Evolutionary conservation across 2,888 invertebrate genomes (phyloP).

Genomic region (Perizoma affinitatum): DNA sequence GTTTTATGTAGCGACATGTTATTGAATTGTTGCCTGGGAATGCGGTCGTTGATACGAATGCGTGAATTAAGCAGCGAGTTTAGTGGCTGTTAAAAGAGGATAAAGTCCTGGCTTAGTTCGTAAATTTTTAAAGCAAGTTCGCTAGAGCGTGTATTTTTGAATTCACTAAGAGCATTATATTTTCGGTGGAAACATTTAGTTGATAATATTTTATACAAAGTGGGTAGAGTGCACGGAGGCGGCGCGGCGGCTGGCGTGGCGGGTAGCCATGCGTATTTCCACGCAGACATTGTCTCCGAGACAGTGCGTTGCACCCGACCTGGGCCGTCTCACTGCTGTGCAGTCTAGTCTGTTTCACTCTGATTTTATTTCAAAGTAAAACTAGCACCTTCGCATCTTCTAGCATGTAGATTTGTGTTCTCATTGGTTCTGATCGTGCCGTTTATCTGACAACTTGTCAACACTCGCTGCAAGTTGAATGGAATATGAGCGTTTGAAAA

Average conservation of each 20-base stretch:
- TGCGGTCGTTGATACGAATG: constrained; percentile 17
- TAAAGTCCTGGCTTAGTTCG: constrained; percentile 10
- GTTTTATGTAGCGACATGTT: constrained; percentile 36
- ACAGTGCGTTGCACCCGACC: constrained; percentile 29
- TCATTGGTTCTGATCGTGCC: too few species aligned
- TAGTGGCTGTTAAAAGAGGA: constrained; percentile 15
- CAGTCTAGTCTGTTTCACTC: not conserved
- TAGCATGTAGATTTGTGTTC: too few species aligned
- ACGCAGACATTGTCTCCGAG: constrained; percentile 47
- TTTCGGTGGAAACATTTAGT: constrained; percentile 32
- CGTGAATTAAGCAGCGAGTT: constrained; percentile 12
- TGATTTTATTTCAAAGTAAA: too few species aligned
- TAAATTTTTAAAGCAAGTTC: constrained; percentile 11
- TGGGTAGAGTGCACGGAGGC: constrained; percentile 17
- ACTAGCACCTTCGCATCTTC: too few species aligned
- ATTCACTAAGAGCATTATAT: constrained; percentile 26
- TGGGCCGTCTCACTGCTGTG: constrained; percentile 25
- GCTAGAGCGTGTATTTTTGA: constrained; percentile 23
- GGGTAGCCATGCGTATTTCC: constrained; percentile 37
- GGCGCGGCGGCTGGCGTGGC: constrained; percentile 1
- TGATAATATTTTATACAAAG: constrained; percentile 35
- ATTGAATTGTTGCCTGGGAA: constrained; percentile 32
- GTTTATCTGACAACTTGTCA: too few species aligned
- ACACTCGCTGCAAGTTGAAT: too few species aligned
- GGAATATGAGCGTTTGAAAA: too few species aligned